These are phyloP conservation scores for Tetropium fuscum DNA, from an alignment of 2,888 invertebrate genomes.

Conservation along the genomic window DNA sequence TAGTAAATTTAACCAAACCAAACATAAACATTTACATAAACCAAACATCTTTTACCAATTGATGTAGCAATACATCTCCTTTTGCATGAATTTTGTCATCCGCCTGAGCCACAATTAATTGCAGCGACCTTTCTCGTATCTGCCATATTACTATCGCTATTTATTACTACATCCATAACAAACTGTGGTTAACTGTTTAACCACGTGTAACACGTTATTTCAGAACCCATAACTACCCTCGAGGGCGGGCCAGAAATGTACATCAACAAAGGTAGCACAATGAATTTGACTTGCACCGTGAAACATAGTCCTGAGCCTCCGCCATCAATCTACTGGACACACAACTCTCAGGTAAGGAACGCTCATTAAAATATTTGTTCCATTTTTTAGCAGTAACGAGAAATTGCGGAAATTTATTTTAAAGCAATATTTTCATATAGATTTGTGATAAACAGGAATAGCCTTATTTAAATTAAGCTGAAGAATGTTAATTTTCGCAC, in stretches of 20 bases:
- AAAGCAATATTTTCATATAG: no score
- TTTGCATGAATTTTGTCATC: no score
- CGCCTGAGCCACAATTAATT: slow-evolving; percentile 23
- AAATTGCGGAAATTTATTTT: no score
- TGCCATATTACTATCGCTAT: slow-evolving; percentile 5
- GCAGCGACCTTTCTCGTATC: slow-evolving; percentile 19
- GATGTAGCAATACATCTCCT: no score
- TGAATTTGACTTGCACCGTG: slow-evolving; percentile 78
- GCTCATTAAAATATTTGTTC: no score
- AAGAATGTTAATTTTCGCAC: no score
- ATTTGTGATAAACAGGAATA: no score
- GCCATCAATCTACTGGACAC: slow-evolving; percentile 89
- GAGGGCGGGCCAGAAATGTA: slow-evolving; percentile 76
- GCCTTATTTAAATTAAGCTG: no score
- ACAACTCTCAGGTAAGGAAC: slow-evolving; percentile 85
- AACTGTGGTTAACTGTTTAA: slow-evolving; percentile 21
- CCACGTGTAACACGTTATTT: slow-evolving; percentile 49
- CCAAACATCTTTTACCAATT: no score
- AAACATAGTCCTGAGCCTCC: slow-evolving; percentile 90
- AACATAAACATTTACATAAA: no score
- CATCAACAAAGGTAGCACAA: slow-evolving; percentile 76
- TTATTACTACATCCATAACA: slow-evolving; percentile 24
- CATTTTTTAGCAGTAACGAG: no score
- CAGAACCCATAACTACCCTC: slow-evolving; percentile 75
- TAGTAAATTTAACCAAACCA: no score